Evolutionary conservation across 2,113 vertebrate genomes (phyloP).

Genomic region (Atlantisia rogersi): DNA sequence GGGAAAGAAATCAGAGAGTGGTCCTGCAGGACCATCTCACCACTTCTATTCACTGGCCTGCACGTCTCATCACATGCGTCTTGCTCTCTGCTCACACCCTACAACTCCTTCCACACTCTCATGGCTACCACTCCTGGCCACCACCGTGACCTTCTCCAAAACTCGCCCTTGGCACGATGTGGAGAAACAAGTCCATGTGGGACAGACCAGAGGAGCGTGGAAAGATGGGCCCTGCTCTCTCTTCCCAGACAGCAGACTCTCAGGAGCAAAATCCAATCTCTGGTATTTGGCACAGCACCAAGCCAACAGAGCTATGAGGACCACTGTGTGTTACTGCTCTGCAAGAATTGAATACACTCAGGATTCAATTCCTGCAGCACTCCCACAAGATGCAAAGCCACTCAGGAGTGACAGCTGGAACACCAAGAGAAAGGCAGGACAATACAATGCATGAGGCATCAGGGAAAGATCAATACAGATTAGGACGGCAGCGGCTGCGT

Average conservation of each 20-base stretch:
- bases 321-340: neutral
- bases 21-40: neutral
- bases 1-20: neutral
- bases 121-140: neutral
- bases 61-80: accelerated
- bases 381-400: neutral
- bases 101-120: neutral
- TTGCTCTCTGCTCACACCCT: neutral
- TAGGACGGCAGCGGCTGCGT: conserved; percentile 35
- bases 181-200: neutral
- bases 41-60: neutral
- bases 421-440: neutral
- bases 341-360: neutral
- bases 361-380: neutral
- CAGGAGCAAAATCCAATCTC: neutral
- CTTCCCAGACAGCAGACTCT: neutral
- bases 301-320: neutral
- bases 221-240: neutral
- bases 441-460: conserved; percentile 18
- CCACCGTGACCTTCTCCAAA: neutral
- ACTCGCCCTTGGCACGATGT: neutral
- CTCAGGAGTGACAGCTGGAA: conserved; percentile 4
- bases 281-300: neutral
- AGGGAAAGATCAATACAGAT: conserved; percentile 60
- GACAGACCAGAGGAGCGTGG: neutral